A percentile compares a stretch with the other conserved stretches of the same genome.
These are phyloP conservation scores for Lacerta agilis DNA, from an alignment of 2,797 vertebrate genomes.

Conservation along the genomic window DNA sequence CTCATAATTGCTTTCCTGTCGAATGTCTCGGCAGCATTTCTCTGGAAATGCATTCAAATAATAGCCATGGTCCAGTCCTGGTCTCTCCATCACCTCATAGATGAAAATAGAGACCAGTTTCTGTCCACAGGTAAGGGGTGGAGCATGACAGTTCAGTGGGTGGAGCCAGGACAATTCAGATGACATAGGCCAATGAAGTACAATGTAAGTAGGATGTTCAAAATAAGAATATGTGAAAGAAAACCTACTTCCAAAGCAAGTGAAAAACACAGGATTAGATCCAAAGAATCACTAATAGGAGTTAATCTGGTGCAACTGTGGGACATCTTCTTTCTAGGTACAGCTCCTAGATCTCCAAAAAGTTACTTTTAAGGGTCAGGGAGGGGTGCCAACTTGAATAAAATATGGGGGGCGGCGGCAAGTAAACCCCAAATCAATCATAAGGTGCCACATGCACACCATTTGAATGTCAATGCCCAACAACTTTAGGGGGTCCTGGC, in stretches of 20 bases:
- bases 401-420: too few species aligned
- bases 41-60: slow-evolving; percentile 15
- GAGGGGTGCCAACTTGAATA: too few species aligned
- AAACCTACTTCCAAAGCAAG: background rate
- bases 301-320: background rate
- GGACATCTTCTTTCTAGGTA: too few species aligned
- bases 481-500: too few species aligned
- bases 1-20: slow-evolving; percentile 55
- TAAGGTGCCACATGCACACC: too few species aligned
- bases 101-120: too few species aligned
- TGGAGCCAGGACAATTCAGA: background rate
- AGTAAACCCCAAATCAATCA: too few species aligned
- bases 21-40: slow-evolving; percentile 42
- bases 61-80: slow-evolving; percentile 16
- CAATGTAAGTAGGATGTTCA: too few species aligned
- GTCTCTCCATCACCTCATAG: background rate
- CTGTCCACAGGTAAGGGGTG: background rate
- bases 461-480: too few species aligned
- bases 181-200: background rate
- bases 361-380: too few species aligned
- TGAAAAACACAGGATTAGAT: background rate
- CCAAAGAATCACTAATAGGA: background rate
- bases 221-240: background rate
- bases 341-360: too few species aligned
- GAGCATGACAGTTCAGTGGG: background rate